Evolutionary conservation across 2,888 invertebrate species (phyloP).

Genomic region (Dolichopus griseipennis): DNA sequence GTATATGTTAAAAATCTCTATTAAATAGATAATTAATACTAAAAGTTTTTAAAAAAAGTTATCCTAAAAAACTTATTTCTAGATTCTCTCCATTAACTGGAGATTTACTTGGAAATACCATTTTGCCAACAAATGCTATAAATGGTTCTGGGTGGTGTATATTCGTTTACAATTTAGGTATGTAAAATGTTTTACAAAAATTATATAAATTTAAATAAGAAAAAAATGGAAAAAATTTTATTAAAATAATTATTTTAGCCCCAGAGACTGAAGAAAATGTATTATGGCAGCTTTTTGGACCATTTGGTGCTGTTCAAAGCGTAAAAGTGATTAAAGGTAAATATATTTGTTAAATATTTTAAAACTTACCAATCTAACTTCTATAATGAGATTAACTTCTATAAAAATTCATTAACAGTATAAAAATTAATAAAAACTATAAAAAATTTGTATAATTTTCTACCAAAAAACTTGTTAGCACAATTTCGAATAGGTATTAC

Average conservation of each 20-base stretch:
- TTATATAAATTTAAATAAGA: no score
- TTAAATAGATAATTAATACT: no score
- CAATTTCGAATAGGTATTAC: no score
- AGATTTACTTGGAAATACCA: constrained; percentile 59
- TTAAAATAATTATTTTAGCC: constrained; percentile 41
- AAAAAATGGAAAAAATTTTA: background rate
- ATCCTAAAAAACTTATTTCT: constrained; percentile 29
- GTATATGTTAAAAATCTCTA: constrained; percentile 17
- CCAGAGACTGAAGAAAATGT: constrained; percentile 90
- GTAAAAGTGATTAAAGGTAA: constrained; percentile 73
- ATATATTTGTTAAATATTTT: no score
- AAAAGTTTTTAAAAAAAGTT: constrained; percentile 16
- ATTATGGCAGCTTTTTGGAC: constrained; percentile 88
- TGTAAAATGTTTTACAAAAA: background rate
- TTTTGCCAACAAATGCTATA: constrained; percentile 71
- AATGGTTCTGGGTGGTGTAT: constrained; percentile 67
- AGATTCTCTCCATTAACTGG: constrained; percentile 76
- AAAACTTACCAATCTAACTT: no score
- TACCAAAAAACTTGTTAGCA: no score
- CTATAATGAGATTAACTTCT: no score
- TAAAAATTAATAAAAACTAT: no score
- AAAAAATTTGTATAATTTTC: no score
- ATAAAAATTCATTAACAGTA: no score
- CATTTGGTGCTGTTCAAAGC: constrained; percentile 87
- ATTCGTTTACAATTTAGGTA: constrained; percentile 78